Conservation (phyloP, 2,888 invertebrate genomes). For the Drosophila aldrichi region DNA sequence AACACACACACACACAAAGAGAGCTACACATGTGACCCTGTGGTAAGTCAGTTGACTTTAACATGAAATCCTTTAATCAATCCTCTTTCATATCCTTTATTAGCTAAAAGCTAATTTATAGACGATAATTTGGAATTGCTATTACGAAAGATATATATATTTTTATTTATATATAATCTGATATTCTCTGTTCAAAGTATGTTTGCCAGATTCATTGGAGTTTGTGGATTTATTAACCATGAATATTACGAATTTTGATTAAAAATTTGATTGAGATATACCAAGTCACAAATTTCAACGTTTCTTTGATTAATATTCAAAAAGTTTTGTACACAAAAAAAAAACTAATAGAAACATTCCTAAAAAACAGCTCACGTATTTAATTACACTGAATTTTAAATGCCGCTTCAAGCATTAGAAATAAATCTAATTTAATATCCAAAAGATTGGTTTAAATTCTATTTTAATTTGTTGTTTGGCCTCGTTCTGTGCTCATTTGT, state of each 20-base stretch:
- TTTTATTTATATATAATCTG: not conserved
- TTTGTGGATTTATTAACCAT: not conserved
- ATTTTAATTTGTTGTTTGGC: slow-evolving; percentile 8
- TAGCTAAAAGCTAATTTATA: slow-evolving; percentile 2
- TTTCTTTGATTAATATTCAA: too few species aligned
- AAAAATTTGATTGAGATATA: not conserved
- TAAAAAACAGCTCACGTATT: not conserved
- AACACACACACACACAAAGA: not conserved
- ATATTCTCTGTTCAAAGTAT: not conserved
- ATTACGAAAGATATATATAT: too few species aligned
- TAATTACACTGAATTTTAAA: not conserved
- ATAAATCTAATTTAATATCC: slow-evolving; percentile 2
- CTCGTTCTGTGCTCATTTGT: slow-evolving; percentile 8
- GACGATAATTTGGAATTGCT: not conserved
- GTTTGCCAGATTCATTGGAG: too few species aligned
- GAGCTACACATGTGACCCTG: slow-evolving; percentile 35
- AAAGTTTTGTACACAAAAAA: not conserved
- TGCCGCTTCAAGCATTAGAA: not conserved
- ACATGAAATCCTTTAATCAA: slow-evolving; percentile 27
- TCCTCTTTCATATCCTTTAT: not conserved
- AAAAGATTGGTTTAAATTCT: slow-evolving; percentile 8
- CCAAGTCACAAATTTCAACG: not conserved
- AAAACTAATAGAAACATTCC: not conserved
- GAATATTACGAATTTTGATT: not conserved
- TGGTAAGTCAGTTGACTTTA: slow-evolving; percentile 30